Evolutionary conservation across 1,140 invertebrate species (phyloP).

Genomic region (Cataglyphis hispanica): DNA sequence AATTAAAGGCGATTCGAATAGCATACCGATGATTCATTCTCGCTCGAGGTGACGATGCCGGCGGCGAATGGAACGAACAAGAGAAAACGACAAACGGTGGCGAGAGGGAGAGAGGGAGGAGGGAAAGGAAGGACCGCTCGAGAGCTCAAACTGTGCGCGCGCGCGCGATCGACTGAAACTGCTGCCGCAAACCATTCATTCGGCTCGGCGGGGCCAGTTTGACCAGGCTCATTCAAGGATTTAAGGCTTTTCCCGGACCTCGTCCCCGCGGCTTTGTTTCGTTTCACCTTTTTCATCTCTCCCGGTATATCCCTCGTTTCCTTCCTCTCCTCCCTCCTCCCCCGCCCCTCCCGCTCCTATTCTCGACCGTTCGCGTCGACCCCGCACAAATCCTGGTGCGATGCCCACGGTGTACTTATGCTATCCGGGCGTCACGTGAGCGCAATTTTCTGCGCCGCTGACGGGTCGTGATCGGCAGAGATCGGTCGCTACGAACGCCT

Average conservation of each 20-base stretch:
- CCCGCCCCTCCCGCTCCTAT: conserved; percentile 7
- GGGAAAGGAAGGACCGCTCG: conserved; percentile 28
- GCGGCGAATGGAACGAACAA: conserved; percentile 34
- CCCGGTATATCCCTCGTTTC: conserved; percentile 3
- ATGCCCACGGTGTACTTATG: conserved; percentile 65
- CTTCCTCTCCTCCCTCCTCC: not conserved
- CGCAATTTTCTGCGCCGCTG: conserved; percentile 75
- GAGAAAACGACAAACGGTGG: conserved; percentile 19
- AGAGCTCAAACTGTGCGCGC: conserved; percentile 56
- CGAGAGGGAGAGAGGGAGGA: conserved; percentile 41
- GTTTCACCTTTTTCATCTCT: conserved; percentile 55
- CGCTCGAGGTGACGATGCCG: conserved; percentile 21
- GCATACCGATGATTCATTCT: conserved; percentile 39
- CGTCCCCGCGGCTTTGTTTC: conserved; percentile 69
- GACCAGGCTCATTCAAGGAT: conserved; percentile 76
- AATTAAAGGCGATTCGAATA: conserved; percentile 79
- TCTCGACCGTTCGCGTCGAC: conserved; percentile 36
- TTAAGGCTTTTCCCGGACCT: conserved; percentile 77
- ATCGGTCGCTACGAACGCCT: conserved; percentile 67
- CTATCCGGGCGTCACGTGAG: conserved; percentile 71
- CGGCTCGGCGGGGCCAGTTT: conserved; percentile 63
- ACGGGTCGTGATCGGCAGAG: conserved; percentile 70
- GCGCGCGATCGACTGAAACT: conserved; percentile 65
- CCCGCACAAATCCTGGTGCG: conserved; percentile 53
- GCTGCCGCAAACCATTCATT: conserved; percentile 74